Conservation (phyloP, 2,888 invertebrate genomes). For the Lasioglossum pauxillum region DNA sequence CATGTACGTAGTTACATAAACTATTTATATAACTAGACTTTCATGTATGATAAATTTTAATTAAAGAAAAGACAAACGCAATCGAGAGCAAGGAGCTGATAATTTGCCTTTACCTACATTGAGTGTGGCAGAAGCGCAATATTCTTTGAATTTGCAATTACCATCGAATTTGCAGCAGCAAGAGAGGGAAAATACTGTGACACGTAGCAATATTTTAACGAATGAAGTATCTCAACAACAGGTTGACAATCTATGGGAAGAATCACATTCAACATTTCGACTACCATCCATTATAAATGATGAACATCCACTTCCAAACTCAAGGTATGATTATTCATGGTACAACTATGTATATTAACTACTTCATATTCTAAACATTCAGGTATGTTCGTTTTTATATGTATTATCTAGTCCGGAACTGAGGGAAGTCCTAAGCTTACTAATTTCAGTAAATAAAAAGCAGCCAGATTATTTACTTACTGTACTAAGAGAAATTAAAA, state of each 20-base stretch:
- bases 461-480: slow-evolving; percentile 77
- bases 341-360: background rate
- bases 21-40: slow-evolving; percentile 2
- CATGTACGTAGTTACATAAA: slow-evolving; percentile 61
- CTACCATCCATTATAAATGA: slow-evolving; percentile 67
- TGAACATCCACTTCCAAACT: slow-evolving; percentile 70
- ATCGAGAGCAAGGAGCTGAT: slow-evolving; percentile 78
- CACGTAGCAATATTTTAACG: slow-evolving; percentile 75
- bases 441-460: slow-evolving; percentile 74
- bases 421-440: slow-evolving; percentile 74
- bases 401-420: slow-evolving; percentile 73
- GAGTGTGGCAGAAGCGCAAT: slow-evolving; percentile 75
- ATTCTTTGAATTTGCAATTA: slow-evolving; percentile 78
- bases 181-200: slow-evolving; percentile 72
- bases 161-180: slow-evolving; percentile 76
- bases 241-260: slow-evolving; percentile 79
- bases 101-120: slow-evolving; percentile 74
- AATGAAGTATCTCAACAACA: slow-evolving; percentile 75
- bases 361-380: slow-evolving; percentile 13
- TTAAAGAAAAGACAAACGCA: slow-evolving; percentile 79
- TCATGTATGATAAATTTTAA: slow-evolving; percentile 30
- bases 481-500: slow-evolving; percentile 76
- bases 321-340: slow-evolving; percentile 65
- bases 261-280: slow-evolving; percentile 73
- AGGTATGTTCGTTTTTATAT: slow-evolving; percentile 25